Percentiles rank a stretch among this genome's conserved stretches.
Evolutionary conservation across 2,888 invertebrate genomes (phyloP).

Genomic region (Apamea epomidion): DNA sequence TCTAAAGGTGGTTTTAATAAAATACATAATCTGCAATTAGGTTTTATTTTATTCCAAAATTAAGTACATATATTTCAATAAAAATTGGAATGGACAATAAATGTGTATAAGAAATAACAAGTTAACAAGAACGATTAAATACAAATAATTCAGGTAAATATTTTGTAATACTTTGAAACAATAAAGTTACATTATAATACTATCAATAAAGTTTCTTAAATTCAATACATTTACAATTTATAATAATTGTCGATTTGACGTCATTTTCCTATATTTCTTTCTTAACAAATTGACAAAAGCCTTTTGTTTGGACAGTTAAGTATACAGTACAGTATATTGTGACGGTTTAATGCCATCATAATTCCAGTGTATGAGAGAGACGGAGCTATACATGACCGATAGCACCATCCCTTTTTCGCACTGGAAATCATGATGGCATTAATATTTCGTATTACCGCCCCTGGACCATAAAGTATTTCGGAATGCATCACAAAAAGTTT

Average conservation of each 20-base stretch:
- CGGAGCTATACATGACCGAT: background rate
- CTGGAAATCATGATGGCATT: background rate
- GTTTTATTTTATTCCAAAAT: constrained; percentile 29
- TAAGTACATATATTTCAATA: constrained; percentile 32
- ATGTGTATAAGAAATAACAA: constrained; percentile 39
- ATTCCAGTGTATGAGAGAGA: background rate
- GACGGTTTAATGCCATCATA: background rate
- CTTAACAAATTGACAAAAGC: constrained; percentile 39
- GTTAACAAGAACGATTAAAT: constrained; percentile 40
- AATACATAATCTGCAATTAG: constrained; percentile 24
- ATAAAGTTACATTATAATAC: constrained; percentile 35
- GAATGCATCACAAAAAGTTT: constrained; percentile 53
- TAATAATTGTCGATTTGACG: constrained; percentile 15
- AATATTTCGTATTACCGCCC: background rate
- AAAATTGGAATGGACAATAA: constrained; percentile 59
- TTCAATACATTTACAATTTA: constrained; percentile 13
- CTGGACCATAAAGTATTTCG: background rate
- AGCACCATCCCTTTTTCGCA: background rate
- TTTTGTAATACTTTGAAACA: constrained; percentile 41
- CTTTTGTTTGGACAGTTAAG: constrained; percentile 23
- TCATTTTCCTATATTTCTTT: constrained; percentile 11
- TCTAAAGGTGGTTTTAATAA: constrained; percentile 67
- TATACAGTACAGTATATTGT: too few relatives aligned
- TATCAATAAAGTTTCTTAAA: constrained; percentile 26
- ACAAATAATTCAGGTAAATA: constrained; percentile 49